Conservation (phyloP, 2,888 invertebrate species). For the Stenichneumon culpator region DNA sequence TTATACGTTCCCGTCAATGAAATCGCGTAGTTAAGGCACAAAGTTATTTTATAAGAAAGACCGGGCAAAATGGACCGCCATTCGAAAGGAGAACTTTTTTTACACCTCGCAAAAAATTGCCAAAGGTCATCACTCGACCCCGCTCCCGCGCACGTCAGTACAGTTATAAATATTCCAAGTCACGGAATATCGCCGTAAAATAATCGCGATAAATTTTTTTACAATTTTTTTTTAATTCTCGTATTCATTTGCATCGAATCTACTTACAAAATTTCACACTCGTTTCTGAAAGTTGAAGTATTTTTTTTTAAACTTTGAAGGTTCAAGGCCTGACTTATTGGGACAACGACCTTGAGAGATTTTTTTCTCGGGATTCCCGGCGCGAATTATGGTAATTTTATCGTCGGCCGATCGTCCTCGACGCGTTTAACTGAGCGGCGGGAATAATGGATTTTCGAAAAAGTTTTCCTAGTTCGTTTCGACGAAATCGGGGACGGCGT, state of each 20-base stretch:
- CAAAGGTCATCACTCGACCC: background rate
- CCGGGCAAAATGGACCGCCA: background rate
- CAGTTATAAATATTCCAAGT: background rate
- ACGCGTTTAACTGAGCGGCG: background rate
- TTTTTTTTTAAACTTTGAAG: background rate
- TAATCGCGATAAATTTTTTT: background rate
- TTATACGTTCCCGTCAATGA: conserved; percentile 7
- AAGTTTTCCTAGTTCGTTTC: background rate
- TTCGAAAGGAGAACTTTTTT: background rate
- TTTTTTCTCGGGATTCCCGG: background rate
- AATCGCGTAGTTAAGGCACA: background rate
- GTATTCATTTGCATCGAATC: background rate
- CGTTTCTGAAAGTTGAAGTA: background rate
- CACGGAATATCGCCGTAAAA: background rate
- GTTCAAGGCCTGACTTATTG: background rate
- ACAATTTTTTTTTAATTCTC: background rate
- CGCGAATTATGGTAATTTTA: conserved; percentile 33
- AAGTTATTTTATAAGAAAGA: background rate
- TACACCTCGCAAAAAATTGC: background rate
- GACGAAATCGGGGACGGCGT: background rate
- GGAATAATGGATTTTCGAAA: background rate
- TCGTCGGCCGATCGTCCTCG: background rate
- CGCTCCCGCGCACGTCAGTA: background rate
- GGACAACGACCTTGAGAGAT: background rate
- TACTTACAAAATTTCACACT: background rate